Conservation (phyloP, 2,888 invertebrate genomes). For the Sesamia inferens region DNA sequence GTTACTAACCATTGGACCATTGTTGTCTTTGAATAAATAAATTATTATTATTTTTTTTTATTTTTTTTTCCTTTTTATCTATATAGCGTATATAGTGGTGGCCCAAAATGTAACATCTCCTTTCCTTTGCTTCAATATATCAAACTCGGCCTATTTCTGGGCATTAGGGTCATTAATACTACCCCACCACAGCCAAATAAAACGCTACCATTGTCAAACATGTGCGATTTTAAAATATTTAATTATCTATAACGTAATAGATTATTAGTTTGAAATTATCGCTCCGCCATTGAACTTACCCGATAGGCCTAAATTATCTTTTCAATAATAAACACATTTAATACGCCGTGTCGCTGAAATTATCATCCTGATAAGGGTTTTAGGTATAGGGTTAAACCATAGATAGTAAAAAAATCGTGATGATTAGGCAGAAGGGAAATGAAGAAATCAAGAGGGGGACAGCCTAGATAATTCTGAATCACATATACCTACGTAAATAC, state of each 20-base stretch:
- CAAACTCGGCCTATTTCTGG: not conserved
- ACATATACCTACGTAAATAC: too few relatives aligned
- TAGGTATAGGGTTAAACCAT: not conserved
- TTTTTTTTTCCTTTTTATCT: too few relatives aligned
- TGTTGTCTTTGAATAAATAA: too few relatives aligned
- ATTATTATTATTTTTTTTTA: too few relatives aligned
- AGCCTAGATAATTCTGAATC: not conserved
- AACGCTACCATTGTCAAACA: not conserved
- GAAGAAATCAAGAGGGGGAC: not conserved
- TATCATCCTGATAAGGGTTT: conserved; percentile 4
- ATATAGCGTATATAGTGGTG: too few relatives aligned
- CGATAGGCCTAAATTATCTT: conserved; percentile 38
- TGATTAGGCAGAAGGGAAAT: conserved; percentile 2
- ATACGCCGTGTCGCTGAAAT: conserved; percentile 4
- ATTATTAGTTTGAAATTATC: conserved; percentile 13
- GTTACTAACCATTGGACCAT: too few relatives aligned
- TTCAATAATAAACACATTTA: conserved; percentile 2
- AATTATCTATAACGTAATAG: conserved; percentile 11
- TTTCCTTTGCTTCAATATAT: not conserved
- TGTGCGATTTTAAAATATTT: not conserved
- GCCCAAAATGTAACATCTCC: too few relatives aligned
- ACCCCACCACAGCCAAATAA: not conserved
- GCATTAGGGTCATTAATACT: not conserved
- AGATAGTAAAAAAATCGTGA: not conserved
- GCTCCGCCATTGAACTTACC: conserved; percentile 58